Evolutionary conservation across 1,140 invertebrate genomes (phyloP).

Genomic region (Bactericera cockerelli): DNA sequence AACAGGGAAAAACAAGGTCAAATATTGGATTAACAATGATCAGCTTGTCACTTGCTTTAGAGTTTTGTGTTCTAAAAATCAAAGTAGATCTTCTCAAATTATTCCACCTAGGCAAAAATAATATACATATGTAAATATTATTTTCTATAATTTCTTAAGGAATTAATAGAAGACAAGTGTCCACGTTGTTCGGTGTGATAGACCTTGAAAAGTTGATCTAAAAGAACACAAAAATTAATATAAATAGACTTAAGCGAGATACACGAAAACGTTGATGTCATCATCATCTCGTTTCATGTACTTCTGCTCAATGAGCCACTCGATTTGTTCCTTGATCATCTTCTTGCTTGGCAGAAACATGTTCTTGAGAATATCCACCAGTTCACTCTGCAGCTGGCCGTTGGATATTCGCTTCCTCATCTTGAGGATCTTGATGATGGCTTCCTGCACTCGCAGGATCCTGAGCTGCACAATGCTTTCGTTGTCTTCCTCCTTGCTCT

Average conservation of each 20-base stretch:
- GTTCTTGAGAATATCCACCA: constrained; percentile 96
- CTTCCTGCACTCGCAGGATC: constrained; percentile 82
- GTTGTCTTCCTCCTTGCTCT: constrained; percentile 91
- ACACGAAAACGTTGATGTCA: constrained; percentile 96
- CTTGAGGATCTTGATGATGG: constrained; percentile 98
- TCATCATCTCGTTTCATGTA: constrained; percentile 93
- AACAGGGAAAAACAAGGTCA: no score
- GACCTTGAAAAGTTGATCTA: no score
- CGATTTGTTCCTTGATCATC: constrained; percentile 98
- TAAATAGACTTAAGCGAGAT: constrained; percentile 94
- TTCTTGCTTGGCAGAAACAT: constrained; percentile 99
- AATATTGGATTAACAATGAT: no score
- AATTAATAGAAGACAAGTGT: no score
- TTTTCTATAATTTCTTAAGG: no score
- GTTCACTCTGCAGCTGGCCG: constrained; percentile 85
- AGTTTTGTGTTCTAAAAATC: no score
- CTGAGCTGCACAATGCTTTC: constrained; percentile 92
- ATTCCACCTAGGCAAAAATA: no score
- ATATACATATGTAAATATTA: no score
- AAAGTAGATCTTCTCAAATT: no score
- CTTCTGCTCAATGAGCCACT: constrained; percentile 98
- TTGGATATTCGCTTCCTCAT: constrained; percentile 91
- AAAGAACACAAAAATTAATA: no score
- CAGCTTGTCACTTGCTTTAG: no score
- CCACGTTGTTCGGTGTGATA: no score